Evolutionary conservation across 2,113 vertebrate species (phyloP), one percentile per base, ranked within the genome.

Genomic region (Podiceps cristatus): DNA sequence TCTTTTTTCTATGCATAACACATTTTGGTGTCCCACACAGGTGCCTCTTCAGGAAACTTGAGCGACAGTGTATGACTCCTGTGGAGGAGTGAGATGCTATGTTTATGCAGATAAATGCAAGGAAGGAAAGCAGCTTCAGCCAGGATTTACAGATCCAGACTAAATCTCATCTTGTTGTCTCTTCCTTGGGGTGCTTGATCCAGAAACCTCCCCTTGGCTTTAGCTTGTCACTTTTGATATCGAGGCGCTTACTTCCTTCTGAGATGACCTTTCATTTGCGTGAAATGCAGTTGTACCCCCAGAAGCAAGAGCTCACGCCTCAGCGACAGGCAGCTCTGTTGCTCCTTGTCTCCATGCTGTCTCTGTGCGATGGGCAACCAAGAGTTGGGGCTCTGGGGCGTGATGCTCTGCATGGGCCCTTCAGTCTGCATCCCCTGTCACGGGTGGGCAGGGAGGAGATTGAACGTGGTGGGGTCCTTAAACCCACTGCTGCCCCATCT

Each of bases 281-380:
- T 84, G 53, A 93, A 91, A 60, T 40, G 28, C 17, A 52, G 15
- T 76, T 71, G 27, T 47, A 3, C 13, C 29, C 25, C 29, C 5
- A 37, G 18, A 27, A 80, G 37, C 44, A 75, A 8, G 37, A 89
- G 28, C 25, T 89, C 1, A 0, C 94, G 44, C n/a, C n/a, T 44
- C 63, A 50, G 33, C 8, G 18, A 37, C 10, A 80, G 25, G 28
- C 11, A 86, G 4, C 42, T 5, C 24, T 42, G 15, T 66, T 78
- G 11, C 2, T 83, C 22, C 42, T 60, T 78, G 40, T 56, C 40
- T 25, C 27, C 23, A 2, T 20, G 4, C 47, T 73, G 29, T 72
- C 33, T 7, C 35, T 2, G 2, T 76, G 40, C 11, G 11, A 67
- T 37, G 28, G 44, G 7, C n/a, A 4, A 24, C 20, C 0, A 0